Base-by-base conservation (phyloP, 1,140 invertebrate genomes). In the Lucilia sericata region DNA sequence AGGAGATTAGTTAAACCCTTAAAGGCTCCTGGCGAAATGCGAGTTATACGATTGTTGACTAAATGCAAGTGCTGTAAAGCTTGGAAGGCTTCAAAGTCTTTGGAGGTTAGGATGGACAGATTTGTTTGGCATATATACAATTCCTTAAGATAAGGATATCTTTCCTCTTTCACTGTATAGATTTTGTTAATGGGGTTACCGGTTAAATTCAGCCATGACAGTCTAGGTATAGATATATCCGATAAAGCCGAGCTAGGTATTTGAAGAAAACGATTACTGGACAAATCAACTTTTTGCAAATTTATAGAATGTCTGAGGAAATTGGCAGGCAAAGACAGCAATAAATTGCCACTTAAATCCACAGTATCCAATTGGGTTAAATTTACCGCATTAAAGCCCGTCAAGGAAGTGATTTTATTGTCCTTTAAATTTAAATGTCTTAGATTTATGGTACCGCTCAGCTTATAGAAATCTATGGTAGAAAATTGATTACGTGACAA, bases 1-100 rank as follows among this genome's bases (percentile, higher is more conserved):
- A 95, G 91, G 65, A 98, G 92, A 88, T 94, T 94, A 14, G 94
- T 93, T 19, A 98, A 91, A 84, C 94, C 94, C 60, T 94, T 93
- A 88, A 98, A 98, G 49, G 96, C 96, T 2, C 96, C 95, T 0
- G 97, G 96, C 0, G 96, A 97, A 81, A 98, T 93, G 85, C 95
- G 93, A 5, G 94, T 94, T 36, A 98, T 96, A 85, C 94, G 92
- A 89, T 98, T 98, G 85, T 94, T 92, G 2, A 93, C 92, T 55
- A 98, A 90, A 85, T 94, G 95, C 19, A 98, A 92, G 86, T 95
- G 94, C 86, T 95, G 93, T 12, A 98, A 91, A 0, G 94, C 93
- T 4, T 96, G 95, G 87, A 97, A 97, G n/a, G 95, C 94, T 87
- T 96, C 95, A 87, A 98, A 97, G 87, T 98, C 97, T 87, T 95